Evolutionary conservation across 2,113 vertebrate genomes (phyloP).

Genomic region (Danio rerio): DNA sequence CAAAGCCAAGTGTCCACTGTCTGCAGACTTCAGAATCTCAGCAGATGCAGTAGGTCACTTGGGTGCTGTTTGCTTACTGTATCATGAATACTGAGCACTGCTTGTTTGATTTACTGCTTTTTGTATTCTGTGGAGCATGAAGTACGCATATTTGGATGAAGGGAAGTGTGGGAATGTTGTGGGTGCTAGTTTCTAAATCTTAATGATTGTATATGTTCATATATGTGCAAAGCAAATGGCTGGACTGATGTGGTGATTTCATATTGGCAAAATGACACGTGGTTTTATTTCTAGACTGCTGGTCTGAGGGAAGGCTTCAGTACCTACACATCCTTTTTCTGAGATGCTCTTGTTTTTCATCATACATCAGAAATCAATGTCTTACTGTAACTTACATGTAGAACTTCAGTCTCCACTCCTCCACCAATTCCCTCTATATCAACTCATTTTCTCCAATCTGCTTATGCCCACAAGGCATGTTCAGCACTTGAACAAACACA

Average conservation of each 20-base stretch:
- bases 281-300: background rate
- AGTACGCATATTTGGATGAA: background rate
- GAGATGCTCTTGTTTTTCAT: background rate
- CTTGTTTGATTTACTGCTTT: slow-evolving; percentile 13
- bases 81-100: slow-evolving; percentile 13
- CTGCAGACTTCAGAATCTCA: slow-evolving; percentile 5
- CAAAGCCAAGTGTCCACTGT: background rate
- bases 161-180: background rate
- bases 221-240: background rate
- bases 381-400: background rate
- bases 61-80: background rate
- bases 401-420: background rate
- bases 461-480: slow-evolving; percentile 14
- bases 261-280: background rate
- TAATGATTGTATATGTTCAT: background rate
- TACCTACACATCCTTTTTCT: background rate
- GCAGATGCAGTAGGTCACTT: slow-evolving; percentile 9
- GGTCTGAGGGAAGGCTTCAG: background rate
- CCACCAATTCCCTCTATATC: background rate
- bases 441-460: slow-evolving; percentile 7
- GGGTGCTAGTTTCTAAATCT: background rate
- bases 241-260: background rate
- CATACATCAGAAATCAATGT: background rate
- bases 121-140: background rate
- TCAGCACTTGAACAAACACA: slow-evolving; percentile 8